A percentile compares a stretch with the other conserved stretches of the same genome.
Conservation (phyloP, 2,888 invertebrate species). For the Netelia inedita region DNA sequence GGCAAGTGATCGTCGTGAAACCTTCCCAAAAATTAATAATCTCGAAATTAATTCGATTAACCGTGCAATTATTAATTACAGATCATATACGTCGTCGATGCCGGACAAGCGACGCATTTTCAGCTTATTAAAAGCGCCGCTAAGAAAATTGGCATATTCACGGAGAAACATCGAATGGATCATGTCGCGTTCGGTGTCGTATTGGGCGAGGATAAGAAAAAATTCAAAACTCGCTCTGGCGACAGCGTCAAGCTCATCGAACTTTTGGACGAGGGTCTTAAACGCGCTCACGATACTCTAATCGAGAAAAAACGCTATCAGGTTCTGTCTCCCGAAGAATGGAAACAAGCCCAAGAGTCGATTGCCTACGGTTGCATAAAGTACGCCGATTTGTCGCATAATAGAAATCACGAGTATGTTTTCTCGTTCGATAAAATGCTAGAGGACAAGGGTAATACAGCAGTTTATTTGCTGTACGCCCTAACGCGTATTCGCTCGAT, state of each 20-base stretch:
- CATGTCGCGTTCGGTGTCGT: conserved; percentile 99
- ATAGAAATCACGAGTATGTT: conserved; percentile 96
- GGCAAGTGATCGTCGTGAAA: conserved; percentile 89
- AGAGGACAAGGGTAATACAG: conserved; percentile 99
- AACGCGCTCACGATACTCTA: conserved; percentile 92
- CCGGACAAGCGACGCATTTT: conserved; percentile 94
- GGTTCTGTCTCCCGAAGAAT: conserved; percentile 92
- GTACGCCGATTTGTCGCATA: conserved; percentile 98
- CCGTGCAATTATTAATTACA: conserved; percentile 65
- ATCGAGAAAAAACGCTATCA: conserved; percentile 95
- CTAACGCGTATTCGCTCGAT: conserved; percentile 97
- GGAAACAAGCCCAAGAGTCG: conserved; percentile 94
- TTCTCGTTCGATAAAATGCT: conserved; percentile 99
- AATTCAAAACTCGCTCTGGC: conserved; percentile 99
- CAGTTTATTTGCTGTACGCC: conserved; percentile 98
- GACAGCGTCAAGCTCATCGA: conserved; percentile 96
- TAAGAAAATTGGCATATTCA: conserved; percentile 90
- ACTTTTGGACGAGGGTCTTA: conserved; percentile 96
- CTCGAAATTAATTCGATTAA: not conserved
- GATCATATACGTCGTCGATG: conserved; percentile 92
- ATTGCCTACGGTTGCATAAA: conserved; percentile 99
- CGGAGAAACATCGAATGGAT: conserved; percentile 90
- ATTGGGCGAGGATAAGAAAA: conserved; percentile 99
- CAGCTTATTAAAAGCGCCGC: conserved; percentile 92
- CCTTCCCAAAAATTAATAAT: too few relatives aligned